Conservation (phyloP, 1,140 invertebrate species). For the Centruroides sculpturatus region DNA sequence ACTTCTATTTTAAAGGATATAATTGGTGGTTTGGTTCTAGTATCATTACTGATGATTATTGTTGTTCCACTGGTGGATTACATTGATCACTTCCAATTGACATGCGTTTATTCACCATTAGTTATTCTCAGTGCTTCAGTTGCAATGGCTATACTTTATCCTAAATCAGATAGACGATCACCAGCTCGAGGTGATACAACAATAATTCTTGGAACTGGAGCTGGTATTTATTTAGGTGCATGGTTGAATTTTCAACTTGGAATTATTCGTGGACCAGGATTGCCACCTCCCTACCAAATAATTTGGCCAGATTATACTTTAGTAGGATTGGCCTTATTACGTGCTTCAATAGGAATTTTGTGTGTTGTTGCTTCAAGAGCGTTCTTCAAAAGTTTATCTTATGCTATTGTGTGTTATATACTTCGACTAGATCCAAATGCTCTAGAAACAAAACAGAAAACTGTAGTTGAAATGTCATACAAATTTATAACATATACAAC, state of each 20-base stretch:
- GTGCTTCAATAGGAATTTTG: conserved; percentile 56
- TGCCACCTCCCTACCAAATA: conserved; percentile 50
- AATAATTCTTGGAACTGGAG: conserved; percentile 60
- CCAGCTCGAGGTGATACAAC: conserved; percentile 77
- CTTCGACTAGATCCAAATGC: conserved; percentile 41
- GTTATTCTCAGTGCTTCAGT: conserved; percentile 46
- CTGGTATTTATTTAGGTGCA: conserved; percentile 60
- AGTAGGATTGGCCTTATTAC: conserved; percentile 43
- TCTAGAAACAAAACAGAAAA: conserved; percentile 27
- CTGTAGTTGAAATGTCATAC: conserved; percentile 53
- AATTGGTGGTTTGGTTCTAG: conserved; percentile 51
- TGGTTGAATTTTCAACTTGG: conserved; percentile 70
- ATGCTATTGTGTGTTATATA: conserved; percentile 50
- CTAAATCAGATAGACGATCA: conserved; percentile 55
- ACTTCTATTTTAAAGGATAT: conserved; percentile 44
- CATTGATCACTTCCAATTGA: conserved; percentile 55
- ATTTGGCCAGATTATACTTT: conserved; percentile 59
- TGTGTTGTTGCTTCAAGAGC: conserved; percentile 49
- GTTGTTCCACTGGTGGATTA: conserved; percentile 55
- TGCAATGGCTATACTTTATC: conserved; percentile 49
- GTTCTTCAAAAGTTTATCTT: conserved; percentile 50
- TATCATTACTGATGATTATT: conserved; percentile 47
- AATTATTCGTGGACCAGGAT: conserved; percentile 37
- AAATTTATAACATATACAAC: conserved; percentile 62
- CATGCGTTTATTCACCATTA: conserved; percentile 46